A percentile compares a stretch with the other conserved stretches of the same genome.
Conservation (phyloP, 2,888 invertebrate genomes). For the Scaptodrosophila latifasciaeformis region DNA sequence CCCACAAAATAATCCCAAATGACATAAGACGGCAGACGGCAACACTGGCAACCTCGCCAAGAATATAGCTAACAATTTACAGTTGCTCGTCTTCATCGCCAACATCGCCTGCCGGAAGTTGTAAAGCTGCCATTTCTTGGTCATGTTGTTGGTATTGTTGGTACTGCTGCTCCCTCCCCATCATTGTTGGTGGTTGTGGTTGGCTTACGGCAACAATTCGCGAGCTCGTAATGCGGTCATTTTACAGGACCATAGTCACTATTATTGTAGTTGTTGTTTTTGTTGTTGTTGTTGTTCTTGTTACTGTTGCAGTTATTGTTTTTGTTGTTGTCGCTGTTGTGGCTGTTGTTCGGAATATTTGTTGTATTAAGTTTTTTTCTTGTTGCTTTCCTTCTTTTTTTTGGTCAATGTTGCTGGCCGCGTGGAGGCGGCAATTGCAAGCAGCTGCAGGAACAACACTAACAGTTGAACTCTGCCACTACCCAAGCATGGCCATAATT, state of each 20-base stretch:
- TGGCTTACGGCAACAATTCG: constrained; percentile 59
- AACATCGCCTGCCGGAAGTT: constrained; percentile 57
- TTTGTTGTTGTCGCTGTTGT: constrained; percentile 37
- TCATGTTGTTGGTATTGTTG: constrained; percentile 34
- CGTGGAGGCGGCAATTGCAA: constrained; percentile 14
- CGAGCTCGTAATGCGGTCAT: constrained; percentile 68
- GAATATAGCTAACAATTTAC: neutral
- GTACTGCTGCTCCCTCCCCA: constrained; percentile 19
- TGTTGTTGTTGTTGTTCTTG: constrained; percentile 37
- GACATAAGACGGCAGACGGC: constrained; percentile 52
- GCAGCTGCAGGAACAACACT: constrained; percentile 15
- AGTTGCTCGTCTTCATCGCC: constrained; percentile 19
- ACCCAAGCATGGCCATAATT: constrained; percentile 53
- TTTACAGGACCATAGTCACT: constrained; percentile 33
- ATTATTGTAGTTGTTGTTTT: constrained; percentile 31
- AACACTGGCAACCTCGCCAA: neutral
- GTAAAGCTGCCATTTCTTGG: constrained; percentile 71
- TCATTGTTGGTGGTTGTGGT: constrained; percentile 22
- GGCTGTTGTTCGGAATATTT: constrained; percentile 52
- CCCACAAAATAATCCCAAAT: constrained; percentile 69
- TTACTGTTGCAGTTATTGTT: constrained; percentile 35
- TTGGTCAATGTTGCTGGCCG: constrained; percentile 13
- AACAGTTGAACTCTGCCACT: constrained; percentile 18
- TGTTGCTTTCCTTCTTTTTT: too few species aligned
- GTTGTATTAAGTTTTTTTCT: constrained; percentile 65